Evolutionary conservation across 2,888 invertebrate genomes (phyloP).

Genomic region (Ischnura elegans): DNA sequence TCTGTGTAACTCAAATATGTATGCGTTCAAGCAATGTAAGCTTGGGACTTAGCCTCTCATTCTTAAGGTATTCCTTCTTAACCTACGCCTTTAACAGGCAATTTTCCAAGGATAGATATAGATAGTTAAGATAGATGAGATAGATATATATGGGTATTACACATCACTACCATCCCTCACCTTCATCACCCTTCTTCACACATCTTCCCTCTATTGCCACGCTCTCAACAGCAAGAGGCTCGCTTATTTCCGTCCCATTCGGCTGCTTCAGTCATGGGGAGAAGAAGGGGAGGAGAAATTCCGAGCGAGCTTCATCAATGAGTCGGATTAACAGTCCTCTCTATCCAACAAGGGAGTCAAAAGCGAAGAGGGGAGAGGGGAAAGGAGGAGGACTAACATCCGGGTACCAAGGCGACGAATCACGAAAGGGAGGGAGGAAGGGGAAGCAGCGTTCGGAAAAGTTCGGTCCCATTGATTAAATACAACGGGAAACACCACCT

Average conservation of each 20-base stretch:
- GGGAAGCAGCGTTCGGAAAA: not conserved
- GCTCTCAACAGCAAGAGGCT: not conserved
- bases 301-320: slow-evolving; percentile 12
- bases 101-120: too few relatives aligned
- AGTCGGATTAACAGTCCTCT: not conserved
- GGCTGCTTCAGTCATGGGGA: not conserved
- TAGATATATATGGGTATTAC: too few relatives aligned
- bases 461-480: not conserved
- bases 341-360: not conserved
- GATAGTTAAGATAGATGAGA: too few relatives aligned
- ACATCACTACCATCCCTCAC: not conserved
- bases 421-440: not conserved
- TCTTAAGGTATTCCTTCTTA: too few relatives aligned
- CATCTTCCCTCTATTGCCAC: not conserved
- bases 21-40: too few relatives aligned
- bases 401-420: not conserved
- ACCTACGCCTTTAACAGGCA: too few relatives aligned
- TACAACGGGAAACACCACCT: not conserved
- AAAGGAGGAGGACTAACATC: not conserved
- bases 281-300: not conserved
- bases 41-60: too few relatives aligned
- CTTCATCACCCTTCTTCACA: not conserved
- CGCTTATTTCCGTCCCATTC: not conserved
- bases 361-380: not conserved
- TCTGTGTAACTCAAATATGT: too few relatives aligned